A percentile compares a stretch with the other conserved stretches of the same genome.
These are phyloP conservation scores for Uria aalge DNA, from an alignment of 2,113 vertebrate genomes.

Conservation along the genomic window DNA sequence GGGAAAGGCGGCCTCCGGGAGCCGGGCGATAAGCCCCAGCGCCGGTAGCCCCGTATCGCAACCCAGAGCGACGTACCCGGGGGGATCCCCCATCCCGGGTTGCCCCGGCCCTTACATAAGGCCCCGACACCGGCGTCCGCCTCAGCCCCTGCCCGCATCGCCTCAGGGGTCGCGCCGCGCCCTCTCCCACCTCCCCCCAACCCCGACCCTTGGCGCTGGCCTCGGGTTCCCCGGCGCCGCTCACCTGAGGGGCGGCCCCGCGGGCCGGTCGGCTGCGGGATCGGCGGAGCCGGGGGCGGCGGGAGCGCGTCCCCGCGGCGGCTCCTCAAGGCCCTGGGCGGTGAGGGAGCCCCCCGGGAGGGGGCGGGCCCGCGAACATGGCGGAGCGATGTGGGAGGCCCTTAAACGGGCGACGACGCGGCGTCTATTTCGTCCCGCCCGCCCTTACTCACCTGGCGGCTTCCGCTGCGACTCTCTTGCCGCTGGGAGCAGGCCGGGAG, in stretches of 20 bases:
- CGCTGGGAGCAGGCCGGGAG: too few relatives aligned
- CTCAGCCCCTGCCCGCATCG: background rate
- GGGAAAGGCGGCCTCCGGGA: background rate
- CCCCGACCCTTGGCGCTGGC: too few relatives aligned
- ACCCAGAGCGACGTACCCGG: background rate
- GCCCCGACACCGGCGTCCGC: background rate
- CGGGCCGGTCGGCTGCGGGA: background rate
- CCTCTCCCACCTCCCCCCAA: background rate
- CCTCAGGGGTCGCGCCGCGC: background rate
- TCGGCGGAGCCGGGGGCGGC: background rate
- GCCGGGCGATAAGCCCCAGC: background rate
- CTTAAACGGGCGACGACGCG: background rate
- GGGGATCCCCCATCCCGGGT: background rate
- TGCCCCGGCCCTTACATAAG: background rate
- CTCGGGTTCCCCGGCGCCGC: background rate
- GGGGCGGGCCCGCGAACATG: background rate
- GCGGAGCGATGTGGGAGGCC: background rate
- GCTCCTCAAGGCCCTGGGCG: background rate
- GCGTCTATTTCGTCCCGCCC: too few relatives aligned
- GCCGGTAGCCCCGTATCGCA: background rate
- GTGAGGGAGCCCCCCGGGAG: background rate
- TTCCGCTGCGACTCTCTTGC: background rate
- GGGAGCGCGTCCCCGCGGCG: background rate
- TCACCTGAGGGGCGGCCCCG: background rate
- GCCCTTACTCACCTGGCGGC: background rate